These are phyloP conservation scores for Sphaerophoria rueppellii DNA, from an alignment of 2,888 invertebrate genomes.

Conservation along the genomic window DNA sequence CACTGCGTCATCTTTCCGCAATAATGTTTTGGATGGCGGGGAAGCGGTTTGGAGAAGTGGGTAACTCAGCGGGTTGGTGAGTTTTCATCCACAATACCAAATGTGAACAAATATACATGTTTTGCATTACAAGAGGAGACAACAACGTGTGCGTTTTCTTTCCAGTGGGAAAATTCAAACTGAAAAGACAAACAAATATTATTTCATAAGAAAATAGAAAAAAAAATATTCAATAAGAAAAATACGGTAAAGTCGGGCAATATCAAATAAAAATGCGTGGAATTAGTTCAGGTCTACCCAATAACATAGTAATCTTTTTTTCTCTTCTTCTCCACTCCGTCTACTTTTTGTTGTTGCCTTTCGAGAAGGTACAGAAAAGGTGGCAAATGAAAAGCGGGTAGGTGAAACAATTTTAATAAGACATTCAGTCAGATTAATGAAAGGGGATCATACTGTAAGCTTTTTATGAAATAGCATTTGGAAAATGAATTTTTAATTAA, in stretches of 20 bases:
- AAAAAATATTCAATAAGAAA: slow-evolving; percentile 19
- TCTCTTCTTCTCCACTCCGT: background rate
- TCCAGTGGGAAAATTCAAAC: slow-evolving; percentile 60
- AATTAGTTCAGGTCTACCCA: slow-evolving; percentile 56
- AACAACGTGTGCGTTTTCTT: slow-evolving; percentile 20
- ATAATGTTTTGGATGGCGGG: slow-evolving; percentile 43
- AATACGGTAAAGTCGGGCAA: slow-evolving; percentile 9
- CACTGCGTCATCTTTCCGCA: slow-evolving; percentile 42
- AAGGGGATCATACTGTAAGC: background rate
- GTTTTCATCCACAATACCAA: background rate
- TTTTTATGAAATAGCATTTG: slow-evolving; percentile 37
- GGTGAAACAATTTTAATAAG: slow-evolving; percentile 26
- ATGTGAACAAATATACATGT: slow-evolving; percentile 45
- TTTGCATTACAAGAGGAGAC: slow-evolving; percentile 28
- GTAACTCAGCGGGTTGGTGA: slow-evolving; percentile 2
- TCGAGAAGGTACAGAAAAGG: too few relatives aligned
- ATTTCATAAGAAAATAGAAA: slow-evolving; percentile 45
- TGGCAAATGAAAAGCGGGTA: background rate
- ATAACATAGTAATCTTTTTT: slow-evolving; percentile 38
- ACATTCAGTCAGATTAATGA: slow-evolving; percentile 10
- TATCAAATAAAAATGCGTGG: slow-evolving; percentile 46
- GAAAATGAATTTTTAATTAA: slow-evolving; percentile 53
- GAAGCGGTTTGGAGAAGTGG: background rate
- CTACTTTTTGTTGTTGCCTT: background rate
- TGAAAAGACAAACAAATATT: slow-evolving; percentile 4